phyloP scores from a whole-genome alignment of 2,797 vertebrate species.

The Aplochiton taeniatus region DNA sequence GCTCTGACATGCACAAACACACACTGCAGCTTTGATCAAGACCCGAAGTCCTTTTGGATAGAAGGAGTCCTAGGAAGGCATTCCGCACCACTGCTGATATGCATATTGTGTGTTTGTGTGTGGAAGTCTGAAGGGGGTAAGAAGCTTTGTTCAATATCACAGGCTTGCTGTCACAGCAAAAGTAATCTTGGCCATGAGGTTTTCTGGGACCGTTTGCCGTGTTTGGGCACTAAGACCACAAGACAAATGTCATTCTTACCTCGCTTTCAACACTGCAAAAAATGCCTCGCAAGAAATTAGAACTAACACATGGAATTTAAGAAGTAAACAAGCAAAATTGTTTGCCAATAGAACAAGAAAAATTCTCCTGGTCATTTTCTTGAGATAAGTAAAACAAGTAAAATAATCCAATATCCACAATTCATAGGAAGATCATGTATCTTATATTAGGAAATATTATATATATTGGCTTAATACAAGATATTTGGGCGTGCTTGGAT shows the following conservation, averaged over 20 bases:
- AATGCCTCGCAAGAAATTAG: no score
- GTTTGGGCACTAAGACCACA: background rate
- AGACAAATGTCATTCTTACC: constrained; percentile 9
- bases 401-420: no score
- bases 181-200: constrained; percentile 3
- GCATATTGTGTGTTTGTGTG: constrained; percentile 7
- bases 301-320: no score
- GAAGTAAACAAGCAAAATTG: no score
- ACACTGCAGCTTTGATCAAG: background rate
- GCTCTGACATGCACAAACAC: background rate
- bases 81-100: constrained; percentile 12
- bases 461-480: no score
- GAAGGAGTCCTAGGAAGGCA: constrained; percentile 12
- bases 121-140: constrained; percentile 10
- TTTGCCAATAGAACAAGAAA: no score
- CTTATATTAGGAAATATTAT: no score
- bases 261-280: no score
- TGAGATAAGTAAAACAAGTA: no score
- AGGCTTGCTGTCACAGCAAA: constrained; percentile 3
- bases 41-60: background rate
- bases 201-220: background rate
- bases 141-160: constrained; percentile 20
- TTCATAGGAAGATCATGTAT: no score
- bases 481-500: no score
- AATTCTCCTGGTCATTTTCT: no score